Conservation (phyloP, 2,888 invertebrate species). For the Heliothis peltigera region DNA sequence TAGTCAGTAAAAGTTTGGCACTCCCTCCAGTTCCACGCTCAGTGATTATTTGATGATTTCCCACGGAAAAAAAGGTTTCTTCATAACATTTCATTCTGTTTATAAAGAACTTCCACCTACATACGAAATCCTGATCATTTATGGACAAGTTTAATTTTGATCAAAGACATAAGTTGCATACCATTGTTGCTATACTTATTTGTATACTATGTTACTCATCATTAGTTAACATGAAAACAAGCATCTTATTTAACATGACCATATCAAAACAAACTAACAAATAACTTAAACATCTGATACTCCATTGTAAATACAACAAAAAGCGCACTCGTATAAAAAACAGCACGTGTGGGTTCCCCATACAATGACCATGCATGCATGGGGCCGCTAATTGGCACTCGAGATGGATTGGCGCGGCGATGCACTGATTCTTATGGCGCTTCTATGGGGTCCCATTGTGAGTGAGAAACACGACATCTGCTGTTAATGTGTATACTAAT, state of each 20-base stretch:
- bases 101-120: too few relatives aligned
- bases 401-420: slow-evolving; percentile 64
- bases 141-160: too few relatives aligned
- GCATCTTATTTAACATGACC: neutral
- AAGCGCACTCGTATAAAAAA: slow-evolving; percentile 41
- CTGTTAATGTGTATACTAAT: slow-evolving; percentile 50
- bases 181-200: too few relatives aligned
- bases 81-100: too few relatives aligned
- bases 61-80: too few relatives aligned
- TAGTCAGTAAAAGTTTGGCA: too few relatives aligned
- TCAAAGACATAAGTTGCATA: too few relatives aligned
- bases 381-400: slow-evolving; percentile 62
- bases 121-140: too few relatives aligned
- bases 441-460: slow-evolving; percentile 40
- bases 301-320: slow-evolving; percentile 29
- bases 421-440: slow-evolving; percentile 56
- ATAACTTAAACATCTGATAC: slow-evolving; percentile 13
- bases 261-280: slow-evolving; percentile 21
- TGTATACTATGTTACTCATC: too few relatives aligned
- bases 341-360: slow-evolving; percentile 54
- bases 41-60: too few relatives aligned
- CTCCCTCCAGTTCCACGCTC: too few relatives aligned
- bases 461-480: slow-evolving; percentile 53
- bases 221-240: too few relatives aligned
- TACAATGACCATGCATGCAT: slow-evolving; percentile 41